Evolutionary conservation across 2,113 vertebrate species (phyloP), one percentile per base, ranked within the genome.

Genomic region (Cranoglanis bouderius): DNA sequence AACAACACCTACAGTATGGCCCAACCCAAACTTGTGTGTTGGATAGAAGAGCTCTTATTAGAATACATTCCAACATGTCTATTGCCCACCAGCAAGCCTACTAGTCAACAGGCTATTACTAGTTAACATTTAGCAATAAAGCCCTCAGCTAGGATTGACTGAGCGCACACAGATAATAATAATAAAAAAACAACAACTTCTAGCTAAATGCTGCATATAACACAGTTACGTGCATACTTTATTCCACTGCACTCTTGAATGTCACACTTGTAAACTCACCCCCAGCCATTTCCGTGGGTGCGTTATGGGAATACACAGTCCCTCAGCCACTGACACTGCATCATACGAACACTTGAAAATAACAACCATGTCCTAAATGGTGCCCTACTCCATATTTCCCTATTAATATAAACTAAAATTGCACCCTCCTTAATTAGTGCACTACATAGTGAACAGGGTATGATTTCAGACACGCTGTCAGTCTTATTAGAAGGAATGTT

Each of bases 381-480:
- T 82, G 81, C 6, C 55, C 53, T 59, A 32, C 77, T 32, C 77
- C 49, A 81, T 32, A 81, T 80, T 80, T 80, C 29, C 43, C 77
- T 53, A 18, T 81, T 53, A 57, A 82, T 12, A 24, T 13, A 57
- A 82, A 18, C 51, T 12, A 24, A 53, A 81, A 81, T 8, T 3
- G 14, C 29, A 18, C 26, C 26, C 43, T 51, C 6, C 29, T 80
- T 80, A 77, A 80, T 80, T n/a, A 51, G 46, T 19, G 46, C 13
- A 32, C 77, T 80, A 32, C 5, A 43, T 2, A 51, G 13, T n/a
- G 13, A 80, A 46, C 14, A 10, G 18, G 4, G 12, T 49, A 43
- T 24, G 72, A 77, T 46, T 77, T 77, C 40, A 77, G 74, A 77
- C 40, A 46, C 72, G 0, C 5, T 7, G 5, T 72, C 32, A 29